Evolutionary conservation across 2,113 vertebrate species (phyloP).

Genomic region (Grus americana): DNA sequence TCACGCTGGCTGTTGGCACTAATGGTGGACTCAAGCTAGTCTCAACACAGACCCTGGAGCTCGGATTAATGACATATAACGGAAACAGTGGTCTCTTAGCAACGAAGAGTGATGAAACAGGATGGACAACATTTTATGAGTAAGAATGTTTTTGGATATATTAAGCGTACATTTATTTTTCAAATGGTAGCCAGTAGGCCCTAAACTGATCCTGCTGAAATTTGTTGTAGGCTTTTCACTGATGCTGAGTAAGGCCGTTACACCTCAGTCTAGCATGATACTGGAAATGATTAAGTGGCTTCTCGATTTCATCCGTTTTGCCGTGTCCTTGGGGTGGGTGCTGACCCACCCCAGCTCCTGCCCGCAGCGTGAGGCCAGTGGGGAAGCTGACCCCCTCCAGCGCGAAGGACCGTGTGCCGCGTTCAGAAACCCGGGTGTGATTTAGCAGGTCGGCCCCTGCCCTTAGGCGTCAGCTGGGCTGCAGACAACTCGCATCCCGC

Average conservation of each 20-base stretch:
- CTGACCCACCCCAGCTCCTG: neutral
- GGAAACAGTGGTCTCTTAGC: constrained; percentile 92
- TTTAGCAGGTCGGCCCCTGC: neutral
- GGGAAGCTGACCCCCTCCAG: neutral
- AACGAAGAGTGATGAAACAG: constrained; percentile 97
- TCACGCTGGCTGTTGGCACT: constrained; percentile 89
- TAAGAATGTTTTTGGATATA: constrained; percentile 79
- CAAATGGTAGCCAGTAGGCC: neutral
- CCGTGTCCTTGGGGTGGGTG: neutral
- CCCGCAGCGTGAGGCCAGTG: neutral
- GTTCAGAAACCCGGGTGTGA: fast-evolving
- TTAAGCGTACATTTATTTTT: constrained; percentile 51
- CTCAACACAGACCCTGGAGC: constrained; percentile 88
- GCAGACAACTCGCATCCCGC: neutral
- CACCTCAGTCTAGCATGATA: neutral
- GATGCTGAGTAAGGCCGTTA: neutral
- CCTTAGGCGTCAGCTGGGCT: neutral
- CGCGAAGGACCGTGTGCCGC: neutral
- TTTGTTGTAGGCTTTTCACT: constrained; percentile 11
- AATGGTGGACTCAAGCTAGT: constrained; percentile 90
- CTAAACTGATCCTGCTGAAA: neutral
- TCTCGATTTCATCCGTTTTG: neutral
- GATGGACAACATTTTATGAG: constrained; percentile 99
- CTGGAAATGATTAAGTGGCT: neutral
- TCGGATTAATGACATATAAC: constrained; percentile 93